Conservation (phyloP, 2,113 vertebrate species). For the Poecilia latipinna region DNA sequence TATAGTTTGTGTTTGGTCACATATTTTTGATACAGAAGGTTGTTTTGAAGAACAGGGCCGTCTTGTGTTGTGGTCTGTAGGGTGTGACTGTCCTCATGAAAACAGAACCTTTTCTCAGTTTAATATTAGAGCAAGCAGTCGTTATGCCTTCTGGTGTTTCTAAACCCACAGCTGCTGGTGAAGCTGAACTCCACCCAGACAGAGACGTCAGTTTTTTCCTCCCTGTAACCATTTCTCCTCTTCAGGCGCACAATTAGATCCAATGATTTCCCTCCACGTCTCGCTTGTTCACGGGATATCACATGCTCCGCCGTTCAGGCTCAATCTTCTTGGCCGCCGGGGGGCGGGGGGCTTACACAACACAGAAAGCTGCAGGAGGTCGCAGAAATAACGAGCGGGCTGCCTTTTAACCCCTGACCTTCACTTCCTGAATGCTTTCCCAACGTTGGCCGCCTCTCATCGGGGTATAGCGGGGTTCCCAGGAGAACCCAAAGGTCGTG, state of each 20-base stretch:
- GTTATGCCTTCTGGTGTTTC: conserved; percentile 19
- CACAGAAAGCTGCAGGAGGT: conserved; percentile 24
- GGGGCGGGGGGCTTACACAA: conserved; percentile 18
- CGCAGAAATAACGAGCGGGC: conserved; percentile 50
- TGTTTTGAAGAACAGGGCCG: not conserved
- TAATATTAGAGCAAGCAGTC: conserved; percentile 13
- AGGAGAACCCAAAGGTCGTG: conserved; percentile 11
- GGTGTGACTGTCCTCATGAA: not conserved
- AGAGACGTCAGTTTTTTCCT: conserved; percentile 8
- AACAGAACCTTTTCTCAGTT: conserved; percentile 4
- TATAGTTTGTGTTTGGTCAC: not conserved
- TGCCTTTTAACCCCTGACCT: conserved; percentile 69
- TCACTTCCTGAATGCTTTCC: conserved; percentile 61
- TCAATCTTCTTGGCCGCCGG: not conserved
- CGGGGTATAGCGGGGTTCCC: not conserved
- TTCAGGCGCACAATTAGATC: conserved; percentile 56
- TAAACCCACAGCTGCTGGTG: not conserved
- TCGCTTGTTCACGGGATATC: conserved; percentile 61
- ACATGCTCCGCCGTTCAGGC: conserved; percentile 51
- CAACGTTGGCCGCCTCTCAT: conserved; percentile 18
- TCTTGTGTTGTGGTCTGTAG: not conserved
- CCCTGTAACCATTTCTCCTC: conserved; percentile 31
- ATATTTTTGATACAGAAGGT: not conserved
- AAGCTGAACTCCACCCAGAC: conserved; percentile 28
- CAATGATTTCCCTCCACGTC: conserved; percentile 43